A percentile compares a stretch with the other conserved stretches of the same genome.
These are phyloP conservation scores for Bucorvus abyssinicus DNA, from an alignment of 2,797 vertebrate genomes.

Conservation along the genomic window DNA sequence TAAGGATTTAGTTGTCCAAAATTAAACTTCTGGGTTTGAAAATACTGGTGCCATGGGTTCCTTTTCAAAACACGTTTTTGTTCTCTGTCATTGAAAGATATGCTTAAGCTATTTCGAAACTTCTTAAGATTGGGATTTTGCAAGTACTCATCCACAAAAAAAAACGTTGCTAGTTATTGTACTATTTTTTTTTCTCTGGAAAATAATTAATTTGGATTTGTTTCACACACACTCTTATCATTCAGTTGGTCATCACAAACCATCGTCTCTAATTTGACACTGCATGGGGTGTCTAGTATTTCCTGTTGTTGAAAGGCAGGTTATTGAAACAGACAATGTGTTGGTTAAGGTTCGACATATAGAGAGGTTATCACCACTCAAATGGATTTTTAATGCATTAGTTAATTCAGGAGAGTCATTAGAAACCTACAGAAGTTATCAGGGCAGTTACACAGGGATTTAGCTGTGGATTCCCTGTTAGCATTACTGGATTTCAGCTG, in stretches of 20 bases:
- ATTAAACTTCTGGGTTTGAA: not conserved
- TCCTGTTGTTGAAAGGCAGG: not conserved
- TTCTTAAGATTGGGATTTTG: not conserved
- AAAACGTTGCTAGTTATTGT: not conserved
- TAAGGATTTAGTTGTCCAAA: not conserved
- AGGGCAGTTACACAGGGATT: not conserved
- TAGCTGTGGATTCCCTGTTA: not conserved
- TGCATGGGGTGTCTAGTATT: not conserved
- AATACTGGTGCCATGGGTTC: not conserved
- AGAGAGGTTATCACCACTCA: not conserved
- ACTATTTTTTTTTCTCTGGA: not conserved
- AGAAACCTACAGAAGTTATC: constrained; percentile 12
- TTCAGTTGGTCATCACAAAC: not conserved
- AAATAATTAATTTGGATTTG: not conserved
- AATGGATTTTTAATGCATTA: constrained; percentile 27
- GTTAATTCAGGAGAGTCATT: not conserved
- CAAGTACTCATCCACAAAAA: not conserved
- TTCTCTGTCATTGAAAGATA: not conserved
- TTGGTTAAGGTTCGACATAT: not conserved
- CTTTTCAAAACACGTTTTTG: not conserved
- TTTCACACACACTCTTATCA: not conserved
- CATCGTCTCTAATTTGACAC: not conserved
- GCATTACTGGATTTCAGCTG: not conserved
- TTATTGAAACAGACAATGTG: not conserved
- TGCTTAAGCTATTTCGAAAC: not conserved